Evolutionary conservation across 2,888 invertebrate genomes (phyloP).

Genomic region (Drosophila meridionalis): DNA sequence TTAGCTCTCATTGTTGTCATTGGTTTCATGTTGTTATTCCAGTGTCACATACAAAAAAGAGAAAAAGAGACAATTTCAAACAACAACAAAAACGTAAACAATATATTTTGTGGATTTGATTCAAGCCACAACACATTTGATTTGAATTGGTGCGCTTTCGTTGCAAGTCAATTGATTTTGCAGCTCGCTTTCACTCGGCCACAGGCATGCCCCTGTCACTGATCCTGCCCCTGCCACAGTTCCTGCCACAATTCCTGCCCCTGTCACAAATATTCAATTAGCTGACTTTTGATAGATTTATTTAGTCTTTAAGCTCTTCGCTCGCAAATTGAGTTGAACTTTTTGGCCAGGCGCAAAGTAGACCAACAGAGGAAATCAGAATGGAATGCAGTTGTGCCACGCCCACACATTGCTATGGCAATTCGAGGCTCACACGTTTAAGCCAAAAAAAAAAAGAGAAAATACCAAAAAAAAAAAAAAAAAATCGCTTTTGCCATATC

Average conservation of each 20-base stretch:
- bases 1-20: constrained; percentile 21
- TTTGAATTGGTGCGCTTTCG: constrained; percentile 54
- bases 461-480: too few species aligned
- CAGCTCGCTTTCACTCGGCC: constrained; percentile 3
- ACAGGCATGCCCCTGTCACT: neutral
- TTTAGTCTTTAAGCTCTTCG: constrained; percentile 42
- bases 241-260: neutral
- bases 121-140: constrained; percentile 73
- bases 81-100: constrained; percentile 17
- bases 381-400: constrained; percentile 31
- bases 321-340: constrained; percentile 40
- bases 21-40: constrained; percentile 28
- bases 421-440: constrained; percentile 18
- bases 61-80: neutral
- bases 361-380: constrained; percentile 4
- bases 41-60: constrained; percentile 51
- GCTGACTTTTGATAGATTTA: constrained; percentile 53
- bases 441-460: constrained; percentile 6
- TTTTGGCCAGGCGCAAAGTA: constrained; percentile 6
- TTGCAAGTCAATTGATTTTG: constrained; percentile 52
- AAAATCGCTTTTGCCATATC: constrained; percentile 38
- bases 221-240: neutral
- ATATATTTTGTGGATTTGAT: constrained; percentile 65
- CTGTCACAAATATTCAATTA: constrained; percentile 68
- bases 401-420: constrained; percentile 54